Percentiles rank a stretch among this genome's conserved stretches.
These are phyloP conservation scores for Andrena dorsata DNA, from an alignment of 2,888 invertebrate species.

Conservation along the genomic window DNA sequence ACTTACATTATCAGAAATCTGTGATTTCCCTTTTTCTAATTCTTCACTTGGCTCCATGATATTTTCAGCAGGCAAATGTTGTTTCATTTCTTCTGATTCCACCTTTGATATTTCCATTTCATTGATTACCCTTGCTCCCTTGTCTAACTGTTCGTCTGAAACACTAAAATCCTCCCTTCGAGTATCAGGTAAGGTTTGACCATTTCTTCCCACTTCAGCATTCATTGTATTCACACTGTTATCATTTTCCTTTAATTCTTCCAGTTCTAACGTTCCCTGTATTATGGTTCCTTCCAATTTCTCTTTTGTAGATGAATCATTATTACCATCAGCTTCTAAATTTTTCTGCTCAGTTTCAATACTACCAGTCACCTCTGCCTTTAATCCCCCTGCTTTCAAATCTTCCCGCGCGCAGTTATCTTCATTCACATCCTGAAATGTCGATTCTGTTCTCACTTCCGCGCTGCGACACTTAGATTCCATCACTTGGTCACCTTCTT, in stretches of 20 bases:
- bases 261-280: neutral
- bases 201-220: neutral
- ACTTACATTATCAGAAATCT: neutral
- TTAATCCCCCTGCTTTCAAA: neutral
- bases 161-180: neutral
- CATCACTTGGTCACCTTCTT: neutral
- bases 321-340: neutral
- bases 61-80: neutral
- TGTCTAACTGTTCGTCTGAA: neutral
- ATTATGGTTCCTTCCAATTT: neutral
- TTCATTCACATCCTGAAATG: neutral
- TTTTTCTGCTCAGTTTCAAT: neutral
- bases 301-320: neutral
- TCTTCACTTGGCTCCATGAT: neutral
- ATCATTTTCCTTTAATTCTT: neutral
- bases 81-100: neutral
- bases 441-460: neutral
- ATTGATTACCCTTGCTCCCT: neutral
- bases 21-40: neutral
- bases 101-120: neutral
- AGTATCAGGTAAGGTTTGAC: neutral
- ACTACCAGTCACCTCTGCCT: neutral
- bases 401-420: neutral
- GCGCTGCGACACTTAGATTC: neutral
- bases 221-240: neutral